A percentile compares a stretch with the other conserved stretches of the same genome.
phyloP scores from a whole-genome alignment of 2,113 vertebrate species.

The Entomyzon cyanotis region DNA sequence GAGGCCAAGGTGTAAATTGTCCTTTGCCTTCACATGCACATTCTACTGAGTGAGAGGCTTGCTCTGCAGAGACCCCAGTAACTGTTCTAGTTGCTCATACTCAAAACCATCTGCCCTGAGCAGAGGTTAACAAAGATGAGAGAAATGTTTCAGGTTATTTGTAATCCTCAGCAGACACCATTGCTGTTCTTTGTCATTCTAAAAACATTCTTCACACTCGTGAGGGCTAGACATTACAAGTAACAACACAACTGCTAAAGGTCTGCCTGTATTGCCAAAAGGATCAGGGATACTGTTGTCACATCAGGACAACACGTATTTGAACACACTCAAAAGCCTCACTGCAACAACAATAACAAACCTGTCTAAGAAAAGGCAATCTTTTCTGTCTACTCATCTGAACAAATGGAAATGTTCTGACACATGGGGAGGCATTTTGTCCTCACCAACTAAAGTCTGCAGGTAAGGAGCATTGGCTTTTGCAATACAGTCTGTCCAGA shows the following conservation, averaged over 20 bases:
- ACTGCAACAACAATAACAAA: background rate
- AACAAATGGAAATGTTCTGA: background rate
- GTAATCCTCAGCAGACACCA: background rate
- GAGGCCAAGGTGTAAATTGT: background rate
- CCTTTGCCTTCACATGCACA: background rate
- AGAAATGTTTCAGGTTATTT: background rate
- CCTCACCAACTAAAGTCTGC: conserved; percentile 86
- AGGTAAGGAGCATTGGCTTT: conserved; percentile 89
- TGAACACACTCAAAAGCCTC: background rate
- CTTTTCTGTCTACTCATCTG: background rate
- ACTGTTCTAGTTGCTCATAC: background rate
- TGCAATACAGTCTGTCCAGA: conserved; percentile 87
- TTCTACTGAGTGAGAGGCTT: background rate
- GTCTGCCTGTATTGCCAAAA: background rate
- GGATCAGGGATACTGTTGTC: background rate
- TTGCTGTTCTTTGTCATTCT: background rate
- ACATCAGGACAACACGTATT: background rate
- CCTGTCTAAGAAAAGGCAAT: background rate
- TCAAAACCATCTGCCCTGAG: background rate
- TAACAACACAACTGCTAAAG: background rate
- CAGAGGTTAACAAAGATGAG: background rate
- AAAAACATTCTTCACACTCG: accelerated
- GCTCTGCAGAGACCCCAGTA: background rate
- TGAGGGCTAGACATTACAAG: background rate
- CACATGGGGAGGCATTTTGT: background rate